A percentile compares a stretch with the other conserved stretches of the same genome.
Evolutionary conservation across 1,140 invertebrate genomes (phyloP).

Genomic region (Trichogramma pretiosum): DNA sequence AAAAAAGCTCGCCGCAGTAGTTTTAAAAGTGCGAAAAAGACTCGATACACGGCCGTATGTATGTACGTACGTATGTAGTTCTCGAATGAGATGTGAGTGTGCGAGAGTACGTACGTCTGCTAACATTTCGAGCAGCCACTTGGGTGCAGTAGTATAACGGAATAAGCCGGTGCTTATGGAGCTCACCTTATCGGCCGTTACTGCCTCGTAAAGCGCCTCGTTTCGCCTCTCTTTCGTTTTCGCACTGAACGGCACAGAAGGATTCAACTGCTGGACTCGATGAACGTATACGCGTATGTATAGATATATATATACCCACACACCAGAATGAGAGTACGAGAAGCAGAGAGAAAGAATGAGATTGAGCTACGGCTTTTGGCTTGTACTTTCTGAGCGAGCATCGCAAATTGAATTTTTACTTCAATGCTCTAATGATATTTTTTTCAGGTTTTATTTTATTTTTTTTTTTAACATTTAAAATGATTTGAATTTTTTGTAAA

Average conservation of each 20-base stretch:
- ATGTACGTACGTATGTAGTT: too few species aligned
- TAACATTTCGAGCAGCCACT: slow-evolving; percentile 44
- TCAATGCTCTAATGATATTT: too few species aligned
- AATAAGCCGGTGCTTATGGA: slow-evolving; percentile 34
- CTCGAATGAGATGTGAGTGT: neutral
- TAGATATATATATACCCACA: neutral
- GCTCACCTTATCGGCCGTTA: slow-evolving; percentile 48
- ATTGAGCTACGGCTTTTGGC: neutral
- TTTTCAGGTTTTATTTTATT: too few species aligned
- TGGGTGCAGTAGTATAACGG: slow-evolving; percentile 38
- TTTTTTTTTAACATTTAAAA: too few species aligned
- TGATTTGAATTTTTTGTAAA: too few species aligned
- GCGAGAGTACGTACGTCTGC: too few species aligned
- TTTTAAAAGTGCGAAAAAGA: slow-evolving; percentile 6
- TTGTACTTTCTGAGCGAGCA: too few species aligned
- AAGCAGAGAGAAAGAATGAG: neutral
- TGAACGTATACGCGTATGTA: neutral
- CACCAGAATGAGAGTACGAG: neutral
- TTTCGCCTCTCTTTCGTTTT: slow-evolving; percentile 31
- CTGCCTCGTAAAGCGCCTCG: slow-evolving; percentile 45
- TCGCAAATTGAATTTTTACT: too few species aligned
- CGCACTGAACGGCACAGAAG: neutral
- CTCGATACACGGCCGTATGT: too few species aligned
- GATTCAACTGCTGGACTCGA: neutral
- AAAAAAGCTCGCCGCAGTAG: too few species aligned